A percentile compares a stretch with the other conserved stretches of the same genome.
Conservation (phyloP, 2,113 vertebrate genomes). For the Rhegmatorhina hoffmannsi region DNA sequence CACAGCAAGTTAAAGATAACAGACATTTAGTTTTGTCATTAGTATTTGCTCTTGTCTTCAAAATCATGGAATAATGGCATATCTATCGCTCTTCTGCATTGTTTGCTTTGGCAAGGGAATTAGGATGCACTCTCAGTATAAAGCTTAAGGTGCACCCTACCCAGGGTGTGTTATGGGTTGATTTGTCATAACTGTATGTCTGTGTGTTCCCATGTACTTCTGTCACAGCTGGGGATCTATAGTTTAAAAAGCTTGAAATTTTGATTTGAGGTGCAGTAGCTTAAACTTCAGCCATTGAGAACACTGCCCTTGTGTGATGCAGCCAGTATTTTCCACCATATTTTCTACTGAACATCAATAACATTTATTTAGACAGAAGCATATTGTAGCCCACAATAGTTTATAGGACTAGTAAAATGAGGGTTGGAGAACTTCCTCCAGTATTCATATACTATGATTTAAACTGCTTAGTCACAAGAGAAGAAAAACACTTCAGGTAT, state of each 20-base stretch:
- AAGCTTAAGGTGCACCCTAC: not conserved
- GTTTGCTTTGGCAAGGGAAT: not conserved
- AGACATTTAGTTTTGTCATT: not conserved
- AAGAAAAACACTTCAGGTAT: not conserved
- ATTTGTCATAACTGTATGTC: not conserved
- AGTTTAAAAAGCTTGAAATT: not conserved
- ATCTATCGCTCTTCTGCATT: not conserved
- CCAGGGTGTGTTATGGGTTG: not conserved
- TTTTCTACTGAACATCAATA: not conserved
- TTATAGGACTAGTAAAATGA: not conserved
- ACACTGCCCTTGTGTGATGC: accelerated
- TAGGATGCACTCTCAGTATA: not conserved
- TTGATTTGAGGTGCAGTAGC: not conserved
- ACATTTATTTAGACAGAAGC: not conserved
- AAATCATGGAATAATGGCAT: not conserved
- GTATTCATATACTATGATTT: not conserved
- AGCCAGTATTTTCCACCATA: not conserved
- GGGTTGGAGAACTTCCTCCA: not conserved
- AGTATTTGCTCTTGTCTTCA: not conserved
- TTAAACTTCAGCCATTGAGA: not conserved
- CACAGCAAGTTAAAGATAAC: not conserved
- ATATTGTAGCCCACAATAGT: not conserved
- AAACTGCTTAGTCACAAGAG: not conserved
- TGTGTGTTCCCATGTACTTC: not conserved
- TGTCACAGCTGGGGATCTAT: not conserved